Evolutionary conservation across 2,113 vertebrate genomes (phyloP).

Genomic region (Lepus europaeus): DNA sequence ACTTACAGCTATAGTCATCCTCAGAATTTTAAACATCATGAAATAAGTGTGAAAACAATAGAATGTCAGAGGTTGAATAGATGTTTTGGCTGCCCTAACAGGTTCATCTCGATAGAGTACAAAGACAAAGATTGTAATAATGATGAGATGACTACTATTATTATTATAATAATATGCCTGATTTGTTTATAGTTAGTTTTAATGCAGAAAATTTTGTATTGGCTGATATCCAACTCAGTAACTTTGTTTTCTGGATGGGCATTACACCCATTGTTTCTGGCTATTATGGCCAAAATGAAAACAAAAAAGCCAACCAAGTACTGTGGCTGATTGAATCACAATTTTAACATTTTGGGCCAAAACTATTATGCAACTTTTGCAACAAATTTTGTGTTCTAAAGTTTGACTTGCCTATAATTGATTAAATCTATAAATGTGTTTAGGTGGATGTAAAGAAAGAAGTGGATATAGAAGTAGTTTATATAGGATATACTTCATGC

Average conservation of each 20-base stretch:
- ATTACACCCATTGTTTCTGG: not conserved
- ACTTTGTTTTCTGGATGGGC: not conserved
- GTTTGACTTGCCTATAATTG: not conserved
- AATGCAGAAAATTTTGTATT: not conserved
- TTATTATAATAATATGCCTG: not conserved
- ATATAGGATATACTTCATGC: not conserved
- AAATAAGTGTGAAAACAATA: not conserved
- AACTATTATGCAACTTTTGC: not conserved
- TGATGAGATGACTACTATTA: not conserved
- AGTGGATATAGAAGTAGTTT: not conserved
- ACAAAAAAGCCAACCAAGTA: not conserved
- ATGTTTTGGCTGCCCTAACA: not conserved
- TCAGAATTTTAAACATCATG: slow-evolving; percentile 42
- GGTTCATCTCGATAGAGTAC: not conserved
- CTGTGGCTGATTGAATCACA: not conserved
- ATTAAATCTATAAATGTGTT: not conserved
- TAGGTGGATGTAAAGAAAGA: not conserved
- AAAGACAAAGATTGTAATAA: not conserved
- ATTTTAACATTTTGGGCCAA: not conserved
- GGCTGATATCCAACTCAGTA: not conserved
- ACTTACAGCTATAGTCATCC: not conserved
- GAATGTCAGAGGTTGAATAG: not conserved
- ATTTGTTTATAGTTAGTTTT: slow-evolving; percentile 14
- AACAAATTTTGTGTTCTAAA: slow-evolving; percentile 1
- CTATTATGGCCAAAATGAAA: not conserved